Base-by-base conservation (phyloP, 2,797 vertebrate genomes). In the Lutra lutra region DNA sequence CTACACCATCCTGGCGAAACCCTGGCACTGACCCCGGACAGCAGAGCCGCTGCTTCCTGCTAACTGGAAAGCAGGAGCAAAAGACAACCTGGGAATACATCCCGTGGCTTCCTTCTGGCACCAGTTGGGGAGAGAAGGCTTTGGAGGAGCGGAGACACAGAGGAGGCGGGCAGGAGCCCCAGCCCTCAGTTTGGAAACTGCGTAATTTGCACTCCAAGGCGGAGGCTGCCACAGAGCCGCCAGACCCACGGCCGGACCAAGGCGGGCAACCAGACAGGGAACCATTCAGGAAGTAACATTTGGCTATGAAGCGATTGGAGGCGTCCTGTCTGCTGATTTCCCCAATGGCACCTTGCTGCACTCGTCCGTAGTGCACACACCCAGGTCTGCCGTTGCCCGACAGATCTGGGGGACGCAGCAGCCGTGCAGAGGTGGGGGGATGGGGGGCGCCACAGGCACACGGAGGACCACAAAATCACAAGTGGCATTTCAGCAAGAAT, bases 1-100 rank as follows among this genome's bases (percentile, higher is more conserved):
- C 68, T 4, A 6, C 21, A 12, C 17, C 9, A 17, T 89, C 62
- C 20, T 0, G 2, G 78, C 4, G 38, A 38, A 78, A 35, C 27
- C 1, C 1, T 0, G 77, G 15, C 54, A 2, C 35, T 35, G 5
- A 7, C 21, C 14, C 2, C 21, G 7, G 40, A 12, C 0, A 0
- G 15, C 17, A 40, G 2, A 9, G 46, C 35, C 0, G 0, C 1
- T 5, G 18, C 15, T 7, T 4, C 27, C 68, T 17, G 27, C 10
- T n/a, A 2, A 35, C 1, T 0, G 7, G 66, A 38, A 48, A 20
- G n/a, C 66, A 25, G 78, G 6, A 9, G 32, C 43, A 38, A 17
- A 27, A 0, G 2, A 35, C 23, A 43, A 29, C 29, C 17, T 2
- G 0, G 23, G 64, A 6, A 5, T 75, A 29, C 0, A 1, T 0